Percentiles rank a stretch among this genome's conserved stretches.
phyloP scores from a whole-genome alignment of 1,140 invertebrate genomes.

The Drosophila quadrilineata region DNA sequence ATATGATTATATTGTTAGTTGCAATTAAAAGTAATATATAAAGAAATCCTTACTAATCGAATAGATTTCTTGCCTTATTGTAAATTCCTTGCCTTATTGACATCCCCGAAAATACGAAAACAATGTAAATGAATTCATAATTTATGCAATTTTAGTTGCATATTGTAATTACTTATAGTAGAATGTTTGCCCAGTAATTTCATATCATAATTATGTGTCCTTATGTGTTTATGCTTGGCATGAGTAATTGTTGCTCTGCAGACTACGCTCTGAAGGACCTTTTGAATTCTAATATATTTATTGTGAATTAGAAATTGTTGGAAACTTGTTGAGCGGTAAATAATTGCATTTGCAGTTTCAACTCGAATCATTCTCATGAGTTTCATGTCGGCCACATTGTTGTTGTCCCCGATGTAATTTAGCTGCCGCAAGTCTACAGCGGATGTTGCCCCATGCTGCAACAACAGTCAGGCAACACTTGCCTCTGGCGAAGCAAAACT shows the following conservation, averaged over 20 bases:
- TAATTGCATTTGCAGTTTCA: slow-evolving; percentile 41
- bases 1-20: too few relatives aligned
- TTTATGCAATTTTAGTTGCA: too few relatives aligned
- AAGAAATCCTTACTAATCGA: too few relatives aligned
- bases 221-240: background rate
- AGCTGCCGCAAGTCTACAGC: slow-evolving; percentile 59
- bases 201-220: background rate
- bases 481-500: slow-evolving; percentile 47
- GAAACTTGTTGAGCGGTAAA: slow-evolving; percentile 61
- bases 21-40: too few relatives aligned
- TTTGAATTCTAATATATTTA: background rate
- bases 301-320: background rate
- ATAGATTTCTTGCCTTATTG: too few relatives aligned
- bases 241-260: background rate
- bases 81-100: too few relatives aligned
- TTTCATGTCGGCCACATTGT: too few relatives aligned
- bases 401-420: slow-evolving; percentile 29
- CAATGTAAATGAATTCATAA: too few relatives aligned
- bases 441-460: slow-evolving; percentile 68
- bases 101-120: too few relatives aligned
- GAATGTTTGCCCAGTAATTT: too few relatives aligned
- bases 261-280: background rate
- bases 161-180: too few relatives aligned
- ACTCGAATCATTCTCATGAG: slow-evolving; percentile 5
- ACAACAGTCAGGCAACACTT: slow-evolving; percentile 53